Evolutionary conservation across 2,797 vertebrate species (phyloP).

Genomic region (Amniataba percoides): DNA sequence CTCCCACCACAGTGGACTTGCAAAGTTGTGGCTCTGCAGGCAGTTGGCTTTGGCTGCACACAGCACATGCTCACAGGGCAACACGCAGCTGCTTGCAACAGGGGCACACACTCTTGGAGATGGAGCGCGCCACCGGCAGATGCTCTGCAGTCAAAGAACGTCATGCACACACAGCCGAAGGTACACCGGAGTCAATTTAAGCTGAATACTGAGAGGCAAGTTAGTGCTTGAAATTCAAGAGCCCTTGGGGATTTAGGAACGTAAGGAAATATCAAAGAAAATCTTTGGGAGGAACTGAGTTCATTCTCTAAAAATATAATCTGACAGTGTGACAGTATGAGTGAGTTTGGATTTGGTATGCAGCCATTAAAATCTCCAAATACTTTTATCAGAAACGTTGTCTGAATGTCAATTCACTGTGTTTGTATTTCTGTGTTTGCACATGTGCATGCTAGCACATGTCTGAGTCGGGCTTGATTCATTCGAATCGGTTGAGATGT

Average conservation of each 20-base stretch:
- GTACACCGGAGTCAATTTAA: constrained; percentile 30
- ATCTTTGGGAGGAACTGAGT: constrained; percentile 43
- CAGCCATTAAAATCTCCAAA: constrained; percentile 27
- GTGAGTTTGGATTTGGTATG: constrained; percentile 30
- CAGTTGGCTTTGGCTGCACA: constrained; percentile 13
- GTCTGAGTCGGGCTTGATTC: neutral
- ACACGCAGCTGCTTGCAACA: constrained; percentile 1
- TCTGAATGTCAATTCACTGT: constrained; percentile 31
- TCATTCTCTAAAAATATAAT: constrained; percentile 53
- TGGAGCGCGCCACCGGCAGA: neutral
- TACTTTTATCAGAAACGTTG: constrained; percentile 21
- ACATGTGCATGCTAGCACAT: neutral
- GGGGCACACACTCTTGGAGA: neutral
- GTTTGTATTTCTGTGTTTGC: constrained; percentile 6
- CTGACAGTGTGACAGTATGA: constrained; percentile 41
- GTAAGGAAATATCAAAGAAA: constrained; percentile 55
- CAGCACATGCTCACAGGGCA: neutral
- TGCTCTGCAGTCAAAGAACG: constrained; percentile 11
- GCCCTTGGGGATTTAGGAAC: constrained; percentile 42
- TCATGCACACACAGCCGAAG: constrained; percentile 18
- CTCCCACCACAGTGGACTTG: constrained; percentile 33
- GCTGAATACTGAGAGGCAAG: constrained; percentile 21
- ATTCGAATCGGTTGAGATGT: constrained; percentile 27
- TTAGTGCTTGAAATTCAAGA: constrained; percentile 25
- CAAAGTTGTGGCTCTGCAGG: constrained; percentile 34